phyloP scores from a whole-genome alignment of 2,113 vertebrate species.

The Pteronura brasiliensis region DNA sequence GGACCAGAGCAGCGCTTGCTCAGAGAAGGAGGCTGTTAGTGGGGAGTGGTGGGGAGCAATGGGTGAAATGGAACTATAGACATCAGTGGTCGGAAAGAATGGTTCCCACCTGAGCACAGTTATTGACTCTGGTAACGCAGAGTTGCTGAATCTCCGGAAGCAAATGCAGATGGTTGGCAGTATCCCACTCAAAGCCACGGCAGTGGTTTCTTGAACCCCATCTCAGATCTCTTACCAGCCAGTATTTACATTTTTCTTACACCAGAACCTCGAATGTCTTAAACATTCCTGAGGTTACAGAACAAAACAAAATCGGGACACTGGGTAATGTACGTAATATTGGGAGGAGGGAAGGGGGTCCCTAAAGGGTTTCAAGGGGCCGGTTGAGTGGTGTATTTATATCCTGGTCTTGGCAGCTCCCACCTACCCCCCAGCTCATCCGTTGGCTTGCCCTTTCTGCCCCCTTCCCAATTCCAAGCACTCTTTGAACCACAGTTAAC shows the following conservation, averaged over 20 bases:
- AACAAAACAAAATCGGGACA: not conserved
- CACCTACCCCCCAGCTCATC: no score
- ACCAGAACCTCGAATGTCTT: not conserved
- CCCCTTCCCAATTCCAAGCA: not conserved
- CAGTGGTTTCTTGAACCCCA: not conserved
- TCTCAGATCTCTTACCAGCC: not conserved
- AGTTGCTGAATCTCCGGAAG: not conserved
- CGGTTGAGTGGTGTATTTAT: not conserved
- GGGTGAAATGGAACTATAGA: not conserved
- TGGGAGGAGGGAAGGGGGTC: not conserved
- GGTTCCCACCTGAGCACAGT: not conserved
- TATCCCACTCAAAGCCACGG: not conserved
- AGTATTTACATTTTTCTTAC: not conserved
- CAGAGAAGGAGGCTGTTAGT: not conserved
- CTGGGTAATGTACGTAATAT: not conserved
- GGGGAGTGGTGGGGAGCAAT: not conserved
- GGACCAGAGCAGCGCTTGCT: not conserved
- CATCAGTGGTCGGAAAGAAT: not conserved
- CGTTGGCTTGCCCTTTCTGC: fast-evolving
- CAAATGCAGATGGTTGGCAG: not conserved
- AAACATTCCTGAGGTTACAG: not conserved
- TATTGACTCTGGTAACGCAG: not conserved
- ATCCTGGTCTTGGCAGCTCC: not conserved
- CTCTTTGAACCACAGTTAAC: slow-evolving; percentile 50
- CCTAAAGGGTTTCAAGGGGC: not conserved